phyloP scores from a whole-genome alignment of 2,113 vertebrate genomes.

The Aramus guarauna region DNA sequence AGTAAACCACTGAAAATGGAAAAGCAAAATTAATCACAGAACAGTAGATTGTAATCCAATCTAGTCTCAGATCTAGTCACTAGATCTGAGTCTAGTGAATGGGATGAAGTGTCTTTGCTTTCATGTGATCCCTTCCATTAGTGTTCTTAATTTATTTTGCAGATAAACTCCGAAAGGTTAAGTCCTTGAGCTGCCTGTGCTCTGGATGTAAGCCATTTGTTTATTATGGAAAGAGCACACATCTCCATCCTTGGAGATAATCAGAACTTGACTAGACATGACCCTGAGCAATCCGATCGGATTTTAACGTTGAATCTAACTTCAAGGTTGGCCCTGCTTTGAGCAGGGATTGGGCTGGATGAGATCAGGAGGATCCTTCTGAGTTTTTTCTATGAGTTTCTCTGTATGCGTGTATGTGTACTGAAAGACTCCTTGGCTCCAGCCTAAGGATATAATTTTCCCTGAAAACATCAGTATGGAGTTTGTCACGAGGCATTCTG shows the following conservation, averaged over 20 bases:
- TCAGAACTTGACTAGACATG: background rate
- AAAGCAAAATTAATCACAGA: background rate
- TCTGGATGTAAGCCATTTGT: background rate
- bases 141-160: background rate
- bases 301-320: background rate
- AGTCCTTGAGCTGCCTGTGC: slow-evolving; percentile 40
- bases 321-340: background rate
- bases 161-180: background rate
- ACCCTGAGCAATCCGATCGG: background rate
- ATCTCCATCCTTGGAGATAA: slow-evolving; percentile 28
- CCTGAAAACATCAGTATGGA: background rate
- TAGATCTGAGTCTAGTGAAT: background rate
- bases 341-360: background rate
- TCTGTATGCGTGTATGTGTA: background rate
- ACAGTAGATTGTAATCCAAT: background rate
- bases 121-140: background rate
- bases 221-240: background rate
- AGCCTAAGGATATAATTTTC: background rate
- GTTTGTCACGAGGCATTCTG: background rate
- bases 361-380: background rate
- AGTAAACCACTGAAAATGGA: background rate
- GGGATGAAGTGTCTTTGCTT: background rate
- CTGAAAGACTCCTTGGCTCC: background rate
- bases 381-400: background rate
- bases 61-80: too few species aligned